Percentiles rank a stretch among this genome's conserved stretches.
These are phyloP conservation scores for Hiodon alosoides DNA, from an alignment of 2,113 vertebrate genomes.

Conservation along the genomic window DNA sequence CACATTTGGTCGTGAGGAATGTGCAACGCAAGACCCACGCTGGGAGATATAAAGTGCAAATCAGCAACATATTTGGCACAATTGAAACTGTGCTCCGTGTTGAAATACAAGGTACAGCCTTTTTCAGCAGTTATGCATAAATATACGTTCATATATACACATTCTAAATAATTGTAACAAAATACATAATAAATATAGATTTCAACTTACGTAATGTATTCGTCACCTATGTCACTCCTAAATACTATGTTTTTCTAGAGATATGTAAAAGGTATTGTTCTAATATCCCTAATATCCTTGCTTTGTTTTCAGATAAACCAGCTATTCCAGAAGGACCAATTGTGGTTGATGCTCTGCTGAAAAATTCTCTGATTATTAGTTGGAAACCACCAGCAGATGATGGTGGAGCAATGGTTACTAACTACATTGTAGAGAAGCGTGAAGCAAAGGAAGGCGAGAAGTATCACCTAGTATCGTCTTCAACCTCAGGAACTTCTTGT, in stretches of 20 bases:
- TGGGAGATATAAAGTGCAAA: slow-evolving; percentile 93
- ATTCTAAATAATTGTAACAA: neutral
- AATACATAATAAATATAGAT: neutral
- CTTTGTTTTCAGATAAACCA: slow-evolving; percentile 80
- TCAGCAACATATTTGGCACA: slow-evolving; percentile 86
- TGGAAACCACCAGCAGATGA: slow-evolving; percentile 92
- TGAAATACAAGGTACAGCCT: slow-evolving; percentile 90
- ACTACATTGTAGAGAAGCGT: slow-evolving; percentile 91
- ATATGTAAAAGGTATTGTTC: neutral
- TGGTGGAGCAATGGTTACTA: slow-evolving; percentile 89
- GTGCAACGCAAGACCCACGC: slow-evolving; percentile 86
- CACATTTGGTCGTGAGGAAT: slow-evolving; percentile 91
- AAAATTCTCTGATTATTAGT: slow-evolving; percentile 90
- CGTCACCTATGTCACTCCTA: neutral
- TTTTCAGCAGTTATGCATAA: slow-evolving; percentile 2
- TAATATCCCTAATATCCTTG: slow-evolving; percentile 10
- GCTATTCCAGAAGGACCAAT: slow-evolving; percentile 83
- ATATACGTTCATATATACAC: too few species aligned
- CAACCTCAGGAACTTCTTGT: slow-evolving; percentile 83
- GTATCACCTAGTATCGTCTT: slow-evolving; percentile 92
- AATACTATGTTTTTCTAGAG: neutral
- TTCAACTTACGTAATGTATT: neutral
- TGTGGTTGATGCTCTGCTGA: slow-evolving; percentile 84
- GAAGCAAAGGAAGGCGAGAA: slow-evolving; percentile 93
- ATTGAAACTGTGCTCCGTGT: slow-evolving; percentile 82